A percentile compares a stretch with the other conserved stretches of the same genome.
phyloP scores from a whole-genome alignment of 2,888 invertebrate genomes.

The Pasiphila rectangulata region DNA sequence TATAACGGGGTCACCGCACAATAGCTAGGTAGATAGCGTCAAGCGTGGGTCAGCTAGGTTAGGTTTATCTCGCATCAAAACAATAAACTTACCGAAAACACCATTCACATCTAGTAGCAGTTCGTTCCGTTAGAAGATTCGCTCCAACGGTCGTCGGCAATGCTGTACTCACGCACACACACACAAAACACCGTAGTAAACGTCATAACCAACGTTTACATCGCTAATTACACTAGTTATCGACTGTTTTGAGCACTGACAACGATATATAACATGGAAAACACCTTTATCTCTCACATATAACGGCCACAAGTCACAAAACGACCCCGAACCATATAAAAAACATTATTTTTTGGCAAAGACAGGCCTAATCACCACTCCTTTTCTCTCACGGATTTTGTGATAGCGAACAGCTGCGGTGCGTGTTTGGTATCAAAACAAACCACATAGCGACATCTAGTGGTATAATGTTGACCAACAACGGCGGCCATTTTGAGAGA shows the following conservation, averaged over 20 bases:
- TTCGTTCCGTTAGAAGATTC: slow-evolving; percentile 78
- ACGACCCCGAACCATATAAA: slow-evolving; percentile 67
- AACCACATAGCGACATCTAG: slow-evolving; percentile 65
- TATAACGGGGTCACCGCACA: slow-evolving; percentile 60
- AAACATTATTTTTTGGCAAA: slow-evolving; percentile 71
- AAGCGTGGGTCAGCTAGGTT: slow-evolving; percentile 60
- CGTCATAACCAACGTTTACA: slow-evolving; percentile 77
- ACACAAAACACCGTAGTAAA: slow-evolving; percentile 68
- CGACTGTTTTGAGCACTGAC: slow-evolving; percentile 56
- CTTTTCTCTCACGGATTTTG: slow-evolving; percentile 79
- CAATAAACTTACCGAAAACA: slow-evolving; percentile 68
- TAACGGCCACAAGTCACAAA: slow-evolving; percentile 51
- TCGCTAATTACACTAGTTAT: slow-evolving; percentile 67
- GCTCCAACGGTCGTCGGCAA: slow-evolving; percentile 74
- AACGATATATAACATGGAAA: slow-evolving; percentile 61
- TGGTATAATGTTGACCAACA: not conserved
- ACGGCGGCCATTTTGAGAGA: slow-evolving; percentile 11
- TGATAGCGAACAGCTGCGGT: slow-evolving; percentile 81
- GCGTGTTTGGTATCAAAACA: slow-evolving; percentile 74
- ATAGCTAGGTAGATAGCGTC: slow-evolving; percentile 35
- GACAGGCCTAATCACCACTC: slow-evolving; percentile 78
- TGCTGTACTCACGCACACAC: slow-evolving; percentile 72
- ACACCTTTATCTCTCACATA: slow-evolving; percentile 57
- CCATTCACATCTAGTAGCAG: slow-evolving; percentile 58
- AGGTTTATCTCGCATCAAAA: slow-evolving; percentile 52